phyloP scores from a whole-genome alignment of 1,140 invertebrate species.

The Cyphomyrmex costatus region DNA sequence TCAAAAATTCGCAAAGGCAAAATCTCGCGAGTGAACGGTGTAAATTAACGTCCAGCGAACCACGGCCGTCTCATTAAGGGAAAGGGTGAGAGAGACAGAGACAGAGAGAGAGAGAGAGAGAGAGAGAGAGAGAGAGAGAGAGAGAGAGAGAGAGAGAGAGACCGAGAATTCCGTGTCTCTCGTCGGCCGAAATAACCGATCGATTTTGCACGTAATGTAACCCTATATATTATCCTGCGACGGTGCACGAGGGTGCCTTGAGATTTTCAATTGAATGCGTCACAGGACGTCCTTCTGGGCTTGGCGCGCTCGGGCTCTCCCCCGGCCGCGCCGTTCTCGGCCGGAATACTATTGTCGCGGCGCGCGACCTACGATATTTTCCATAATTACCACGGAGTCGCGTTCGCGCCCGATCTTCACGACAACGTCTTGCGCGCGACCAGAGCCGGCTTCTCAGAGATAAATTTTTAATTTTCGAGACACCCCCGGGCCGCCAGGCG shows the following conservation, averaged over 20 bases:
- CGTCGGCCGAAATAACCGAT: constrained; percentile 72
- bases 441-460: constrained; percentile 70
- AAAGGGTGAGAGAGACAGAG: neutral
- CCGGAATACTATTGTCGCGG: constrained; percentile 69
- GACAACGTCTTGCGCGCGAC: too few relatives aligned
- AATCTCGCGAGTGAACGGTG: constrained; percentile 38
- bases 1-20: constrained; percentile 40
- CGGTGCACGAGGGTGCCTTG: constrained; percentile 82
- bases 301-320: constrained; percentile 78
- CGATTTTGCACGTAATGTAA: constrained; percentile 77
- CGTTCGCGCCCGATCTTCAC: neutral
- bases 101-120: neutral
- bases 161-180: constrained; percentile 59
- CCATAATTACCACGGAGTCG: constrained; percentile 52
- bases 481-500: too few relatives aligned
- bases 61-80: constrained; percentile 49
- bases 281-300: constrained; percentile 84
- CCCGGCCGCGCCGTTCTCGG: constrained; percentile 65
- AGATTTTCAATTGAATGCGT: constrained; percentile 86
- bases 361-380: constrained; percentile 68
- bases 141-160: constrained; percentile 26
- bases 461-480: constrained; percentile 72
- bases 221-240: constrained; percentile 77
- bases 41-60: constrained; percentile 38
- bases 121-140: constrained; percentile 10